A percentile compares a stretch with the other conserved stretches of the same genome.
These are phyloP conservation scores for Drosophila ananassae DNA, from an alignment of 1,140 invertebrate genomes.

Conservation along the genomic window DNA sequence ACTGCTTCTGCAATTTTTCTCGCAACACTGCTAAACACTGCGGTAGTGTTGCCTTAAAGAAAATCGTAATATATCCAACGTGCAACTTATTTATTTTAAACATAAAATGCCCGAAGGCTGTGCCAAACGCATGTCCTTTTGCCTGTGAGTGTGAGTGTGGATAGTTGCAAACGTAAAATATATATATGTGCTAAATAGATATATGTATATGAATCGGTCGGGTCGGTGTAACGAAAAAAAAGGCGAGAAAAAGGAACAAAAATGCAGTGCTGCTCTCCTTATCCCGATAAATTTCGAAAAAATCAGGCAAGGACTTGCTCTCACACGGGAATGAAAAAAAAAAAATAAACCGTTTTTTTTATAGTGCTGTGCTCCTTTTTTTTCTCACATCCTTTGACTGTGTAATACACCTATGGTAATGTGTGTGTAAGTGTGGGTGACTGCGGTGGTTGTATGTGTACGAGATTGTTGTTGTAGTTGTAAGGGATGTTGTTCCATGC, in stretches of 20 bases:
- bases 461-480: conserved; percentile 20
- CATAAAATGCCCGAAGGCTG: conserved; percentile 64
- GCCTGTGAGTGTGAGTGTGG: conserved; percentile 51
- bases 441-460: conserved; percentile 19
- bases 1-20: background rate
- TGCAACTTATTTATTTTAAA: conserved; percentile 65
- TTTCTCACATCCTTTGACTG: conserved; percentile 7
- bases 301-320: background rate
- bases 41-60: conserved; percentile 37
- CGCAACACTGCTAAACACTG: conserved; percentile 16
- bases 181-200: conserved; percentile 1
- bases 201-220: conserved; percentile 13
- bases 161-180: conserved; percentile 14
- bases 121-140: conserved; percentile 68
- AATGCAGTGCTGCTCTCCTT: conserved; percentile 1
- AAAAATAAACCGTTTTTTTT: conserved; percentile 9
- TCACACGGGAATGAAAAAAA: background rate
- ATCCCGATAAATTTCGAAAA: background rate
- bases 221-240: conserved; percentile 19
- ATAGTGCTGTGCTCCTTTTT: conserved; percentile 11
- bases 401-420: conserved; percentile 2
- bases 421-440: conserved; percentile 12
- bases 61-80: conserved; percentile 68
- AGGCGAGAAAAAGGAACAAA: background rate
- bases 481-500: conserved; percentile 36